A percentile compares a stretch with the other conserved stretches of the same genome.
Conservation (phyloP, 2,888 invertebrate genomes). For the Dasypolia templi region DNA sequence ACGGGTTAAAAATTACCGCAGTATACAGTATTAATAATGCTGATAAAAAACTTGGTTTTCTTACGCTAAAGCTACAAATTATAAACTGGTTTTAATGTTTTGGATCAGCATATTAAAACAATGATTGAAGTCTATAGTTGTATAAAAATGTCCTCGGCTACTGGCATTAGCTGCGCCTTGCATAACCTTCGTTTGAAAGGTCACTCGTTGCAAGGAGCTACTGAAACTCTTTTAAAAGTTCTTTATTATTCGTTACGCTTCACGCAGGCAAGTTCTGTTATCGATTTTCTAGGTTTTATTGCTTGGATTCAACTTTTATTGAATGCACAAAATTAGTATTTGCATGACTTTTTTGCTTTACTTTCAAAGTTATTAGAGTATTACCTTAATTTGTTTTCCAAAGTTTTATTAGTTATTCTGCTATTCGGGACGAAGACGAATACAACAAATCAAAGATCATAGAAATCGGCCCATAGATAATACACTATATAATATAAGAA, state of each 20-base stretch:
- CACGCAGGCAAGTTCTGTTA: slow-evolving; percentile 32
- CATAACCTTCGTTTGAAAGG: slow-evolving; percentile 17
- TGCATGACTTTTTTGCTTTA: neutral
- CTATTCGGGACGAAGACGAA: too few species aligned
- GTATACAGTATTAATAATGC: neutral
- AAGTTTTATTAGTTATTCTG: too few species aligned
- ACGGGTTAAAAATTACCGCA: slow-evolving; percentile 1
- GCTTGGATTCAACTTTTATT: neutral
- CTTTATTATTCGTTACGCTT: slow-evolving; percentile 9
- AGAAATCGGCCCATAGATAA: too few species aligned
- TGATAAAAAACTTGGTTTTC: slow-evolving; percentile 5
- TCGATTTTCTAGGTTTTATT: neutral
- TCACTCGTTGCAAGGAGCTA: slow-evolving; percentile 1
- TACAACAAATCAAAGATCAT: too few species aligned
- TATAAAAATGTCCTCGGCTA: slow-evolving; percentile 33
- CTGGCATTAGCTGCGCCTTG: neutral
- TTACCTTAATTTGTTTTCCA: too few species aligned
- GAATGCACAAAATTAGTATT: neutral
- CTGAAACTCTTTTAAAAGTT: slow-evolving; percentile 19
- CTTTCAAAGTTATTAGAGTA: too few species aligned
- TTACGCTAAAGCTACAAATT: neutral
- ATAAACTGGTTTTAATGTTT: neutral
- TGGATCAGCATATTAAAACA: neutral
- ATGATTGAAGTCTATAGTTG: neutral
- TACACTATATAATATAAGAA: too few species aligned